Evolutionary conservation across 1,140 invertebrate species (phyloP), one percentile per base, ranked within the genome.

Genomic region (Eupristina koningsbergeri): DNA sequence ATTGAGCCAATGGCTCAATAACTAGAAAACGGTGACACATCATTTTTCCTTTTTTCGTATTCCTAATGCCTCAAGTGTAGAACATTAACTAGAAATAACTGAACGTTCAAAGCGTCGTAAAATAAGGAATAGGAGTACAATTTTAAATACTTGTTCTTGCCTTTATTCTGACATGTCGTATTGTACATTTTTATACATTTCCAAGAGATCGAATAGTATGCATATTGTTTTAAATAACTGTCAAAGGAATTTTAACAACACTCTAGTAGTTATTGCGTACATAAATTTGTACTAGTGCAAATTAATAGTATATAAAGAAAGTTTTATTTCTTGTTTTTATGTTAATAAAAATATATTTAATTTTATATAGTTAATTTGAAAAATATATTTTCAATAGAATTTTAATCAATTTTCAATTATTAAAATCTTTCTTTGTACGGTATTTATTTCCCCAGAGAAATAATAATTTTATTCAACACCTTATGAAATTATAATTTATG

Each of bases 11-110:
- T 22, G 53, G 26, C 63, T 79, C 61, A 34, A 64, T 64, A 36
- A 79, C 61, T 79, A 64, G 78, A 80, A 73, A 80, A 73, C 64
- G 64, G n/a, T 34, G 45, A 69, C 34, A 47, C 67, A 50, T 58
- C 34, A 80, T 80, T 80, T 80, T 73, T n/a, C 79, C 67, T 53
- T 50, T 11, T 80, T 53, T 58, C 22, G 69, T 47, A 41, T 73
- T 36, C 50, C 8, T 77, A 31, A 29, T 53, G 73, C 47, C 15
- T 36, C 34, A 15, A 36, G 31, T 67, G 31, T 36, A 13, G 64
- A 39, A 31, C 64, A 17, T 36, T 67, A 67, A 67, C 64, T 67
- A 67, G 64, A 67, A 67, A 36, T 67, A 67, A 26, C 53, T 58
- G 53, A 58, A 26, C 53, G 53, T 58, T 58, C 53, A 9, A 6